These are phyloP conservation scores for Folsomia manolachei DNA, from an alignment of 2,888 invertebrate genomes.

Conservation along the genomic window DNA sequence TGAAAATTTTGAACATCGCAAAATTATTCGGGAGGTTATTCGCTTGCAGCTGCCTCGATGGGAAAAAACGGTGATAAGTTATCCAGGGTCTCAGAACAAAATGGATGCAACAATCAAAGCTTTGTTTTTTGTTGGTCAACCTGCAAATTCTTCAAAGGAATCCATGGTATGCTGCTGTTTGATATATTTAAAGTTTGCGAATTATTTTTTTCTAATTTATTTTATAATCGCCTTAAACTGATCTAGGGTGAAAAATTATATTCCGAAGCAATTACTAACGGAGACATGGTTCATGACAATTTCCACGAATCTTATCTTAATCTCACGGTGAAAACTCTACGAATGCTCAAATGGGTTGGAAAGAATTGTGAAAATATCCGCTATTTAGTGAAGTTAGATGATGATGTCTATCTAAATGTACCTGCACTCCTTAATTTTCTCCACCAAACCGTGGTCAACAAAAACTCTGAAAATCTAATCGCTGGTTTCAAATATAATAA, in stretches of 20 bases:
- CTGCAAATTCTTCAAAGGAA: not conserved
- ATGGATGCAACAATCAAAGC: constrained; percentile 24
- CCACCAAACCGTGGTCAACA: constrained; percentile 18
- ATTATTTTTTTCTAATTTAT: not conserved
- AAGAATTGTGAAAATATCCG: constrained; percentile 36
- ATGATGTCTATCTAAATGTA: constrained; percentile 52
- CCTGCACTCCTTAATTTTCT: constrained; percentile 45
- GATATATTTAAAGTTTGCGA: not conserved
- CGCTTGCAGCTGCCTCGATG: constrained; percentile 13
- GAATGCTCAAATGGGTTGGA: constrained; percentile 47
- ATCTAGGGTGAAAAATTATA: no score
- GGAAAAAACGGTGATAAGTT: constrained; percentile 7
- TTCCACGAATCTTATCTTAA: constrained; percentile 45
- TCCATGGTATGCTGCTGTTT: not conserved
- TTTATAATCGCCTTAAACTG: constrained; percentile 1
- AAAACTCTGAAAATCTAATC: constrained; percentile 39
- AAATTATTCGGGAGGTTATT: constrained; percentile 32
- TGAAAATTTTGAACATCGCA: constrained; percentile 35
- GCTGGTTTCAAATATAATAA: constrained; percentile 52
- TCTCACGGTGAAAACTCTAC: constrained; percentile 46
- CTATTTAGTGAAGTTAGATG: constrained; percentile 52
- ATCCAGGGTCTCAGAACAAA: not conserved
- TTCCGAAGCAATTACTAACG: constrained; percentile 34
- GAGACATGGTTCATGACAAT: constrained; percentile 46
- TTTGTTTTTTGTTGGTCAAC: constrained; percentile 30